Percentiles rank a stretch among this genome's conserved stretches.
Evolutionary conservation across 2,888 invertebrate genomes (phyloP).

Genomic region (Pseudolycoriella hygida): DNA sequence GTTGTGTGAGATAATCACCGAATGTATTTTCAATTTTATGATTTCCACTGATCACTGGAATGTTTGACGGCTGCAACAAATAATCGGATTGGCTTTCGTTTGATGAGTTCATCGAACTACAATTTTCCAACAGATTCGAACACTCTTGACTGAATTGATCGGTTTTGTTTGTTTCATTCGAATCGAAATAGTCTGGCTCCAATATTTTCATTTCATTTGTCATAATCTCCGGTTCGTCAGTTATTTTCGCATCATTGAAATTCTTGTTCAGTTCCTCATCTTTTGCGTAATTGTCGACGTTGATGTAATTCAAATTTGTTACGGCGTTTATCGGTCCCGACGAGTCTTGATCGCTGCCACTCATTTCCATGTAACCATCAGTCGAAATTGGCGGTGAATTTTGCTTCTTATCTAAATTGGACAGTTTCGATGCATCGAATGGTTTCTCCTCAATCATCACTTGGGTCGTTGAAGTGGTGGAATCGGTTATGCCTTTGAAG

Average conservation of each 20-base stretch:
- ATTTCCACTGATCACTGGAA: slow-evolving; percentile 28
- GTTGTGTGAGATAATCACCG: slow-evolving; percentile 26
- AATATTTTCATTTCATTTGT: slow-evolving; percentile 26
- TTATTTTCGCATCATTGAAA: slow-evolving; percentile 19
- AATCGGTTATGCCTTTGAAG: slow-evolving; percentile 55
- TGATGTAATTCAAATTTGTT: slow-evolving; percentile 27
- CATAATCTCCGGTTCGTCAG: slow-evolving; percentile 19
- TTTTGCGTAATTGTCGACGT: slow-evolving; percentile 21
- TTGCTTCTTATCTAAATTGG: not conserved
- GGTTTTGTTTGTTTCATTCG: slow-evolving; percentile 23
- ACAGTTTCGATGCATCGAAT: slow-evolving; percentile 20
- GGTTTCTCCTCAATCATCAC: slow-evolving; percentile 26
- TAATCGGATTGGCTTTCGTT: slow-evolving; percentile 30
- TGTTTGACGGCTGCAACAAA: slow-evolving; percentile 42
- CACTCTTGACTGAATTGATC: slow-evolving; percentile 29
- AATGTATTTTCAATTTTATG: slow-evolving; percentile 13
- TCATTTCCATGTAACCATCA: slow-evolving; percentile 30
- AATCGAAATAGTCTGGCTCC: slow-evolving; percentile 28
- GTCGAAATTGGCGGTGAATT: slow-evolving; percentile 4
- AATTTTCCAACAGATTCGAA: slow-evolving; percentile 25
- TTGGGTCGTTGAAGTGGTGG: slow-evolving; percentile 12
- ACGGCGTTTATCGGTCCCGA: slow-evolving; percentile 17
- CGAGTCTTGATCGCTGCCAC: slow-evolving; percentile 9
- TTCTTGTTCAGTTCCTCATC: slow-evolving; percentile 21
- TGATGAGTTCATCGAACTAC: slow-evolving; percentile 10